Evolutionary conservation across 2,797 vertebrate species (phyloP), one percentile per base, ranked within the genome.

Genomic region (Tragelaphus eurycerus): DNA sequence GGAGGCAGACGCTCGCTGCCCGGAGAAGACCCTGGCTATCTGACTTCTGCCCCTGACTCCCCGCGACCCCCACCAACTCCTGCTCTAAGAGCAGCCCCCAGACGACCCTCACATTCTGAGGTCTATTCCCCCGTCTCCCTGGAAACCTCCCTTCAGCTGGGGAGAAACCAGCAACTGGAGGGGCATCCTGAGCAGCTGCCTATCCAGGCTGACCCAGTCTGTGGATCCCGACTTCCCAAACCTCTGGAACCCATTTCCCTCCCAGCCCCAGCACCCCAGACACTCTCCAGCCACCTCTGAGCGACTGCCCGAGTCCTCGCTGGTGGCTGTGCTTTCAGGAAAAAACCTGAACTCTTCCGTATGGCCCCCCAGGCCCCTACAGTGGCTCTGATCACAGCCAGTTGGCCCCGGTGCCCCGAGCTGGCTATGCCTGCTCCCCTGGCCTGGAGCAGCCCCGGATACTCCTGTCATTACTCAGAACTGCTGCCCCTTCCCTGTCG

Each of bases 231-330:
- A 60, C 52, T 60, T 16, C 50, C 21, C 23, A 59, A 59, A 87
- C 12, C 57, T 43, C 83, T 3, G 19, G 8, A 55, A 46, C 31
- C 13, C 43, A 38, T 34, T 55, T 46, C n/a, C 57, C 74, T 13
- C 19, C 31, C 1, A 0, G 1, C 55, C 17, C 55, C 17, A 12
- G 1, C 62, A 50, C 46, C 54, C n/a, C 6, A 60, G 64, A 43
- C 38, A 15, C 19, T 43, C 54, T 89, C 43, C 2, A 4, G 43
- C 38, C 62, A 34, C n/a, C 62, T 71, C 17, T 25, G 52, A 59
- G 7, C 43, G 0, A 0, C 25, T 31, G 62, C 78, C 31, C 0
- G 10, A 74, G 27, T 29, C 60, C 25, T 59, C 19, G 0, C 4
- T 11, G 38, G 57, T 29, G 78, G 31, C 86, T 59, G 29, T 23